A percentile compares a stretch with the other conserved stretches of the same genome.
phyloP scores from a whole-genome alignment of 2,797 vertebrate genomes.

The Cottoperca gobio region DNA sequence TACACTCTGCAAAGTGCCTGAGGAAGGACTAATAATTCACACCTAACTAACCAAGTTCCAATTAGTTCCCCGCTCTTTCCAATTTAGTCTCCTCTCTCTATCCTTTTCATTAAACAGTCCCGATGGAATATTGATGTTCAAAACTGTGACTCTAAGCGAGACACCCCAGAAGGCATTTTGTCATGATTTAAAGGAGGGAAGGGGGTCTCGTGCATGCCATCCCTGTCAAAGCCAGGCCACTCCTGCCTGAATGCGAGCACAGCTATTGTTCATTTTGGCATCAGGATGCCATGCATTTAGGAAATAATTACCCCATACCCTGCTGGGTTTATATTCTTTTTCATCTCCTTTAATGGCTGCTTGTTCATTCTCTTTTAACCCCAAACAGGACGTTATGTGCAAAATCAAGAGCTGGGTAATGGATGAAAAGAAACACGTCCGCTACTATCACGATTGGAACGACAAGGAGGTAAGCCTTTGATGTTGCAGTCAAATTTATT shows the following conservation, averaged over 20 bases:
- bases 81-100: slow-evolving; percentile 59
- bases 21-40: slow-evolving; percentile 76
- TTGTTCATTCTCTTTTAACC: slow-evolving; percentile 90
- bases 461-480: slow-evolving; percentile 95
- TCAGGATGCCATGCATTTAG: slow-evolving; percentile 86
- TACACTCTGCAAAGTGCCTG: slow-evolving; percentile 71
- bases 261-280: slow-evolving; percentile 84
- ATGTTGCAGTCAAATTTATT: slow-evolving; percentile 77
- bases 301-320: slow-evolving; percentile 90
- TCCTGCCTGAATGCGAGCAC: slow-evolving; percentile 75
- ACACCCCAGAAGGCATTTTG: slow-evolving; percentile 79
- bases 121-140: slow-evolving; percentile 67
- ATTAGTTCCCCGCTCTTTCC: slow-evolving; percentile 73
- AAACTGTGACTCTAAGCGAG: slow-evolving; percentile 57
- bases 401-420: slow-evolving; percentile 97
- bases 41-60: slow-evolving; percentile 78
- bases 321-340: slow-evolving; percentile 89
- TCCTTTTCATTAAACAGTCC: slow-evolving; percentile 73
- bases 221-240: slow-evolving; percentile 80
- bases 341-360: slow-evolving; percentile 89
- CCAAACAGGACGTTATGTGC: slow-evolving; percentile 94
- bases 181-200: slow-evolving; percentile 73
- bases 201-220: slow-evolving; percentile 75
- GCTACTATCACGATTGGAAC: slow-evolving; percentile 94
- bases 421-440: slow-evolving; percentile 95